phyloP scores from a whole-genome alignment of 2,113 vertebrate species.

The Tachuris rubrigastra region DNA sequence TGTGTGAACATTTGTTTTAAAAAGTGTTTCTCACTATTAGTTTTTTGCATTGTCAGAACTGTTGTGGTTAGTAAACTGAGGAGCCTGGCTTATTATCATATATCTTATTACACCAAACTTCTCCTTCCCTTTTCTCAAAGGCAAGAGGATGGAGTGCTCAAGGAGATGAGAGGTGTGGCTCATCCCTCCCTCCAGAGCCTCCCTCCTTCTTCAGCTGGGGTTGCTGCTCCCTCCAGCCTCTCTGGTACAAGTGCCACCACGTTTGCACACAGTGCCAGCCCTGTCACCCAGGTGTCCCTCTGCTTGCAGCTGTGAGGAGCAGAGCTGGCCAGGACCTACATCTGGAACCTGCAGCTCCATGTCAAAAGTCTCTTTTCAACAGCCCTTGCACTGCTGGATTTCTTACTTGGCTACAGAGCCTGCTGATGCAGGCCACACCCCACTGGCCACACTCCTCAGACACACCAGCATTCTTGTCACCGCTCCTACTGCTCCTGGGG shows the following conservation, averaged over 20 bases:
- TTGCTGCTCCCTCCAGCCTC: neutral
- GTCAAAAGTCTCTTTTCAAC: too few species aligned
- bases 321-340: neutral
- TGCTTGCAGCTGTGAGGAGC: neutral
- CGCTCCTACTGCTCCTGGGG: neutral
- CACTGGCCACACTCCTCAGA: rapidly evolving
- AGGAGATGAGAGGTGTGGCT: neutral
- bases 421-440: too few species aligned
- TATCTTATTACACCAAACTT: neutral
- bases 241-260: rapidly evolving
- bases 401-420: neutral
- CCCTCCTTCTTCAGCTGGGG: neutral
- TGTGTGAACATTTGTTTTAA: neutral
- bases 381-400: neutral
- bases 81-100: neutral
- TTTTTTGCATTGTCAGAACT: neutral
- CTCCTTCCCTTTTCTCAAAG: neutral
- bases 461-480: neutral
- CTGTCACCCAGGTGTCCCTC: neutral
- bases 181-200: neutral
- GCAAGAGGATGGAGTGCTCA: rapidly evolving
- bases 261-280: neutral
- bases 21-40: neutral
- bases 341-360: rapidly evolving
- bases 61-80: neutral